A percentile compares a stretch with the other conserved stretches of the same genome.
Conservation (phyloP, 2,888 invertebrate genomes). For the Endomychus coccineus region DNA sequence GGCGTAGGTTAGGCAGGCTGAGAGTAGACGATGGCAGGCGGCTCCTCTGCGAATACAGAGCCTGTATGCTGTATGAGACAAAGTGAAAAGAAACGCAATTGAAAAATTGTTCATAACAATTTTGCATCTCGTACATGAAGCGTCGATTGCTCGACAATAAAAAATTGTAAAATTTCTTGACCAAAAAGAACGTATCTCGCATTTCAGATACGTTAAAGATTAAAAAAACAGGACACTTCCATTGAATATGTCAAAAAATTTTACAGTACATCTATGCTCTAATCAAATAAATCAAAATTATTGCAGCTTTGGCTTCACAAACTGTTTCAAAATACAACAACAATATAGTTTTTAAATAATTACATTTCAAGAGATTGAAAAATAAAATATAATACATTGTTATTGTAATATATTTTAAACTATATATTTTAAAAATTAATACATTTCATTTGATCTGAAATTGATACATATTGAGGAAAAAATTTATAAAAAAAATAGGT, state of each 20-base stretch:
- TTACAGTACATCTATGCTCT: constrained; percentile 39
- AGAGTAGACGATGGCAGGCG: constrained; percentile 45
- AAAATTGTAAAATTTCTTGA: constrained; percentile 39
- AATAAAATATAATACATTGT: constrained; percentile 18
- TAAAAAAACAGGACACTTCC: background rate
- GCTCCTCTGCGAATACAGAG: constrained; percentile 47
- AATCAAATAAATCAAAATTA: constrained; percentile 20
- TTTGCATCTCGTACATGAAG: constrained; percentile 32
- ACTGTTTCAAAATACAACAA: constrained; percentile 16
- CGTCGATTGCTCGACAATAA: constrained; percentile 16
- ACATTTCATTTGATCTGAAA: constrained; percentile 20
- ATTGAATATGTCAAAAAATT: constrained; percentile 37
- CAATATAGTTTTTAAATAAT: constrained; percentile 27
- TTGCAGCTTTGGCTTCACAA: constrained; percentile 14
- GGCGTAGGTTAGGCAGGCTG: constrained; percentile 48
- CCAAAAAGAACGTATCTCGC: too few relatives aligned
- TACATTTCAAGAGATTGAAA: constrained; percentile 28
- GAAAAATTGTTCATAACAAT: constrained; percentile 24
- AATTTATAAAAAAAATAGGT: constrained; percentile 24
- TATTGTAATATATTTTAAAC: constrained; percentile 18
- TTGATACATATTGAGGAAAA: constrained; percentile 20
- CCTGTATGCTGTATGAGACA: constrained; percentile 48
- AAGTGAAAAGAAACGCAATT: constrained; percentile 42
- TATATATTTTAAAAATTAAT: constrained; percentile 12
- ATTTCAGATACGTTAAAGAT: background rate